These are phyloP conservation scores for Bombus soroeensis DNA, from an alignment of 1,140 invertebrate species.

Conservation along the genomic window DNA sequence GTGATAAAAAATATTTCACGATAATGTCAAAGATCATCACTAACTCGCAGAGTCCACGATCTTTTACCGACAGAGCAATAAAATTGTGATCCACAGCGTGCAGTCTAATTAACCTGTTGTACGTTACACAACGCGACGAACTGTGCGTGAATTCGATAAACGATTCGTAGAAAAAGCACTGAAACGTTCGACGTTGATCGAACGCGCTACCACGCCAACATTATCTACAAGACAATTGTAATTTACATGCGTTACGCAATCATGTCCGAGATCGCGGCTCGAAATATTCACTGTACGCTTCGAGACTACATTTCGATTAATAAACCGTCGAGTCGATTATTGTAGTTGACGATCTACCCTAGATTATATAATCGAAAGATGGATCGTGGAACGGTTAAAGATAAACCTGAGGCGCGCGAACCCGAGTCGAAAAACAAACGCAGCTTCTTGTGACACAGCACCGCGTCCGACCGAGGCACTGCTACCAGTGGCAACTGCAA, in stretches of 20 bases:
- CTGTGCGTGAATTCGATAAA: conserved; percentile 5
- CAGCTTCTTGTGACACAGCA: background rate
- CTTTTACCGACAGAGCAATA: background rate
- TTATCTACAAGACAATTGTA: conserved; percentile 58
- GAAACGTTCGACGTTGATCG: background rate
- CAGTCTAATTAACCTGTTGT: conserved; percentile 35
- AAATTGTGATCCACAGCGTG: background rate
- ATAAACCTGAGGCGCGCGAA: background rate
- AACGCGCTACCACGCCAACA: conserved; percentile 35
- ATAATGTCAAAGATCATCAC: background rate
- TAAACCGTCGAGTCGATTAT: conserved; percentile 25
- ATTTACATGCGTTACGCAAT: conserved; percentile 55
- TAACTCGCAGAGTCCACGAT: background rate
- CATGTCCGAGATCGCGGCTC: conserved; percentile 17
- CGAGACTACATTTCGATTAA: conserved; percentile 33
- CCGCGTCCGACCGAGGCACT: background rate
- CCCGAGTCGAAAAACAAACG: background rate
- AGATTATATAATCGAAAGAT: conserved; percentile 28
- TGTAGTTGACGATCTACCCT: background rate
- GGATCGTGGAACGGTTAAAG: background rate
- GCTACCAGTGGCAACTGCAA: conserved; percentile 34
- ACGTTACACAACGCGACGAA: conserved; percentile 25
- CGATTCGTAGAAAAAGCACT: background rate
- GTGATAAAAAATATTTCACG: background rate
- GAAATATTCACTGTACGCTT: conserved; percentile 28